phyloP scores from a whole-genome alignment of 2,888 invertebrate genomes.

The Conops quadrifasciatus region DNA sequence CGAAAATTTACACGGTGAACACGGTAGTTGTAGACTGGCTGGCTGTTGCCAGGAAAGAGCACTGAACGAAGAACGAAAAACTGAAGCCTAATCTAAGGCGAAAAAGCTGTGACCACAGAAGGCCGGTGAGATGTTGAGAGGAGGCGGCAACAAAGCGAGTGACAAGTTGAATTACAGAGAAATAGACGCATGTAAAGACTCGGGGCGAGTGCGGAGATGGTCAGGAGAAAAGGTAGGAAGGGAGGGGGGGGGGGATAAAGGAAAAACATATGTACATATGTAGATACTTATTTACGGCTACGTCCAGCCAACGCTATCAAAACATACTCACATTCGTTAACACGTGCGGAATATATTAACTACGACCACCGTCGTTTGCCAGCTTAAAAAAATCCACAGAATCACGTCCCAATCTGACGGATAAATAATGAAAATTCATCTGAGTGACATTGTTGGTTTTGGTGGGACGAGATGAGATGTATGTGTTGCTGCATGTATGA shows the following conservation, averaged over 20 bases:
- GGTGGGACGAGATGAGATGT: neutral
- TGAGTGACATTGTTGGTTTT: neutral
- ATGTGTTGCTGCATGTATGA: conserved; percentile 8
- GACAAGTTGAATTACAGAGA: neutral
- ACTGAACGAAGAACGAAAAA: neutral
- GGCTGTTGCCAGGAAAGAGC: no score
- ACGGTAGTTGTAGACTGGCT: no score
- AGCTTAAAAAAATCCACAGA: neutral
- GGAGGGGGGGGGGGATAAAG: neutral
- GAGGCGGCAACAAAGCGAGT: neutral
- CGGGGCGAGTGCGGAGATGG: neutral
- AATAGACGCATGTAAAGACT: neutral
- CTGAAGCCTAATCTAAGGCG: conserved; percentile 9
- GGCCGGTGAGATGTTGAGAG: neutral
- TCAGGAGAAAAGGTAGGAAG: neutral
- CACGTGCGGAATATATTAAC: neutral
- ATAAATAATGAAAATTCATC: conserved; percentile 29
- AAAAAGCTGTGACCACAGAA: conserved; percentile 18
- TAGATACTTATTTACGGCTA: no score
- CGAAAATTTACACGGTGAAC: neutral
- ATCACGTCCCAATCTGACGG: conserved; percentile 12
- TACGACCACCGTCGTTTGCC: no score
- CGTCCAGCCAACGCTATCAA: neutral
- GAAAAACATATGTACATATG: neutral
- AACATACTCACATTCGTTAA: neutral